These are phyloP conservation scores for Sebastolobus alascanus DNA, from an alignment of 2,797 vertebrate species.

Conservation along the genomic window DNA sequence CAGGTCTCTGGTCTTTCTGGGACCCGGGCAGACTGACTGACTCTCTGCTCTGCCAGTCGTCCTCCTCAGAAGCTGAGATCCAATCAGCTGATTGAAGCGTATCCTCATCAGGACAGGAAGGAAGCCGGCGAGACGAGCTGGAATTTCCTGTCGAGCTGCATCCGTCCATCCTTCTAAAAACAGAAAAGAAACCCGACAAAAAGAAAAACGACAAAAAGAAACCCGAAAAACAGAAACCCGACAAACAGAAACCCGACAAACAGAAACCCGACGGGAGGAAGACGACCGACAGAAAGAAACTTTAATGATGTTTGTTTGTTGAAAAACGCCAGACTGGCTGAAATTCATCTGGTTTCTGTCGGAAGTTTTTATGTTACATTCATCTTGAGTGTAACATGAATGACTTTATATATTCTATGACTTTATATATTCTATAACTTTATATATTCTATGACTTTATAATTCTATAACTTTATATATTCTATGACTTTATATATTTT, in stretches of 20 bases:
- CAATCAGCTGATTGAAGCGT: constrained; percentile 24
- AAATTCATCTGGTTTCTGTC: no score
- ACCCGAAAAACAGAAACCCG: no score
- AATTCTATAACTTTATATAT: no score
- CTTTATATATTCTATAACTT: no score
- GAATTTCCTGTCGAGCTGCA: constrained; percentile 67
- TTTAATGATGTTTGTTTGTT: constrained; percentile 3
- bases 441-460: no score
- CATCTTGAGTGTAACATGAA: no score
- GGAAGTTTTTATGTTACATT: no score
- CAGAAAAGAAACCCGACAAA: constrained; percentile 15
- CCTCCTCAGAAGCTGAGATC: constrained; percentile 29
- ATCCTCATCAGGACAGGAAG: constrained; percentile 31
- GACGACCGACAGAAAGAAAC: not conserved
- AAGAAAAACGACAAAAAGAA: no score
- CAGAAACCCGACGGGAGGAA: no score
- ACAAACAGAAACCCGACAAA: no score
- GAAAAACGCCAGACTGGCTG: no score
- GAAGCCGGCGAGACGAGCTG: constrained; percentile 61
- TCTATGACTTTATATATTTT: no score
- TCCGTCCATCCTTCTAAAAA: constrained; percentile 70
- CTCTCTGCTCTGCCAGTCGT: not conserved
- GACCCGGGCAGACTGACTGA: not conserved
- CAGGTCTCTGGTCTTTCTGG: not conserved
- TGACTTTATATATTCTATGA: not conserved